phyloP scores from a whole-genome alignment of 53 echinoderm and acorn worm genomes.

The Hippasteria phrygiana region DNA sequence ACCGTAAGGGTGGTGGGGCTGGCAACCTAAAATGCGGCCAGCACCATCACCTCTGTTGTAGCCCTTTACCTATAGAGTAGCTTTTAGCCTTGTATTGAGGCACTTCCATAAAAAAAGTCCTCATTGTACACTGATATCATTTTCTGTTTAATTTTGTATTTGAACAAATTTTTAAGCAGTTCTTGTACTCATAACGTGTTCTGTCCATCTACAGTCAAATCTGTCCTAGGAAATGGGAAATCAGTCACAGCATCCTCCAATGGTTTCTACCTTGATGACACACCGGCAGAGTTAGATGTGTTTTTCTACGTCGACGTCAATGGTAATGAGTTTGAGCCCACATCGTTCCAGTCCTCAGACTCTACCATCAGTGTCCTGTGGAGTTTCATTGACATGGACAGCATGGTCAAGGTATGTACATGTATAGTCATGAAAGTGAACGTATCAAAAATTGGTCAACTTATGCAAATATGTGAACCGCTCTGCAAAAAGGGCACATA shows the following conservation, averaged over 20 bases:
- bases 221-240: slow-evolving; percentile 46
- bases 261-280: slow-evolving; percentile 66
- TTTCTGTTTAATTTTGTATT: neutral
- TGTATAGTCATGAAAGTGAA: no score
- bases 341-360: slow-evolving; percentile 53
- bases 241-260: slow-evolving; percentile 48
- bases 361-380: slow-evolving; percentile 64
- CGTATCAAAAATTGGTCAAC: no score
- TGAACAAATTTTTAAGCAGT: neutral
- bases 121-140: no score
- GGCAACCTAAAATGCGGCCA: no score
- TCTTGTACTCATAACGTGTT: neutral
- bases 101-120: no score
- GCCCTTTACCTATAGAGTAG: no score
- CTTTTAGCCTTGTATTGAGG: no score
- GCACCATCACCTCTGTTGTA: no score
- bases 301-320: slow-evolving; percentile 53
- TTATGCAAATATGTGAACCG: no score
- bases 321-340: slow-evolving; percentile 28
- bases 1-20: no score
- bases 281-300: slow-evolving; percentile 41
- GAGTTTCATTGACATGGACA: slow-evolving; percentile 61
- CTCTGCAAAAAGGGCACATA: no score
- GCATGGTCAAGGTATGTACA: slow-evolving; percentile 43
- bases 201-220: slow-evolving; percentile 28